These are phyloP conservation scores for Betta splendens DNA, from an alignment of 2,797 vertebrate genomes.

Conservation along the genomic window DNA sequence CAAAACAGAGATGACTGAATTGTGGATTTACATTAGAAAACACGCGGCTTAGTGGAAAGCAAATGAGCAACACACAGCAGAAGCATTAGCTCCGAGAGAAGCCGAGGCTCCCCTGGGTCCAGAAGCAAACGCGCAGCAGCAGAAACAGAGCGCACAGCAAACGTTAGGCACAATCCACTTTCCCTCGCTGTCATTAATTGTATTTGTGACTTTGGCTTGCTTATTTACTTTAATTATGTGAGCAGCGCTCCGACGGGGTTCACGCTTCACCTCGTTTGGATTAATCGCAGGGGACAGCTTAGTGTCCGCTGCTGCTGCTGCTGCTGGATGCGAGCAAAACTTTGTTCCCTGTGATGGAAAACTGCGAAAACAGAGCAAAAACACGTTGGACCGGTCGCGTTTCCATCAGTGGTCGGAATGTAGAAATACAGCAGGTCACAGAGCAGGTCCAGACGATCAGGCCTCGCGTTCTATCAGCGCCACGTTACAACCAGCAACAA, in stretches of 20 bases:
- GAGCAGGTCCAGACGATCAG: too few relatives aligned
- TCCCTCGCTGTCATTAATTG: conserved; percentile 54
- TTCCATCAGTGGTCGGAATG: too few relatives aligned
- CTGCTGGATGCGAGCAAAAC: conserved; percentile 49
- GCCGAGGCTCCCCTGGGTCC: conserved; percentile 6
- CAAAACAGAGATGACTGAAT: conserved; percentile 5
- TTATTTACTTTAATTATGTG: conserved; percentile 73
- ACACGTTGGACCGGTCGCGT: too few relatives aligned
- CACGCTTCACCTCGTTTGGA: conserved; percentile 68
- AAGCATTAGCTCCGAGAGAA: conserved; percentile 9
- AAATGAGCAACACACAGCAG: conserved; percentile 13
- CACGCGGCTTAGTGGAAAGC: conserved; percentile 13
- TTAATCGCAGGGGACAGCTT: conserved; percentile 71
- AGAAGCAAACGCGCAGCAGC: conserved; percentile 24
- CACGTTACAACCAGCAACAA: too few relatives aligned
- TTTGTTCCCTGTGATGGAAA: conserved; percentile 27
- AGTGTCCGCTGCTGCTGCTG: conserved; percentile 49
- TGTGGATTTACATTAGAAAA: conserved; percentile 19
- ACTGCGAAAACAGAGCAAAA: too few relatives aligned
- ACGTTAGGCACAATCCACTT: conserved; percentile 26
- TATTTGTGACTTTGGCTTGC: conserved; percentile 60
- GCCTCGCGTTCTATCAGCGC: too few relatives aligned
- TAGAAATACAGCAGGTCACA: too few relatives aligned
- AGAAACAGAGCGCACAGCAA: too few relatives aligned
- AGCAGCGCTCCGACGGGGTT: conserved; percentile 61